A percentile compares a stretch with the other conserved stretches of the same genome.
Conservation (phyloP, 2,888 invertebrate genomes). For the Drosophila sordidapex region DNA sequence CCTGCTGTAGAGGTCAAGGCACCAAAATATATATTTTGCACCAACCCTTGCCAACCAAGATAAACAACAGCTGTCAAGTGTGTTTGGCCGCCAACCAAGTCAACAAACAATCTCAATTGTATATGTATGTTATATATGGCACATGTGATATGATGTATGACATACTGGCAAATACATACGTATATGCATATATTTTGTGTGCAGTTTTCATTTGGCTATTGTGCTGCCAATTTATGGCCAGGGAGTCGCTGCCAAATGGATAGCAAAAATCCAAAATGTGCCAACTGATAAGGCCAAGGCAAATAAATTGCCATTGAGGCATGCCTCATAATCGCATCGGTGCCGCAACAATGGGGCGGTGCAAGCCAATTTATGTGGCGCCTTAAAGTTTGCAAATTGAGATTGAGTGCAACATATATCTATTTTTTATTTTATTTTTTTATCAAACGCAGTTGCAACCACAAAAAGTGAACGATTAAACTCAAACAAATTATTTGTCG, state of each 20-base stretch:
- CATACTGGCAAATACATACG: constrained; percentile 17
- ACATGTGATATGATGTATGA: constrained; percentile 25
- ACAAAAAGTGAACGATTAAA: constrained; percentile 64
- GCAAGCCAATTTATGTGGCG: constrained; percentile 32
- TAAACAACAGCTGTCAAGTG: constrained; percentile 25
- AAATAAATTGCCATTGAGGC: constrained; percentile 60
- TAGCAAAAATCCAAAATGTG: constrained; percentile 46
- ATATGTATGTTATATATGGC: constrained; percentile 18
- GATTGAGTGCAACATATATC: constrained; percentile 68
- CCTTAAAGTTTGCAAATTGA: constrained; percentile 51
- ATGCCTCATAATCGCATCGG: background rate
- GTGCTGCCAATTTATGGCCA: constrained; percentile 57
- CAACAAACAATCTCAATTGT: constrained; percentile 1
- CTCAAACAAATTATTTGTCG: constrained; percentile 59
- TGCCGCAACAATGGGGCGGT: constrained; percentile 16
- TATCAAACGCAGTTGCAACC: constrained; percentile 46
- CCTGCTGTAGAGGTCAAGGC: constrained; percentile 4
- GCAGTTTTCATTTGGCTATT: constrained; percentile 57
- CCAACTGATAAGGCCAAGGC: constrained; percentile 69
- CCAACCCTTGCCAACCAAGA: constrained; percentile 29
- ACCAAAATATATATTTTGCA: background rate
- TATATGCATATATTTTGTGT: constrained; percentile 23
- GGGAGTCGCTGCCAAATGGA: constrained; percentile 66
- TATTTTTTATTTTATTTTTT: background rate
- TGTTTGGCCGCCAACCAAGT: constrained; percentile 29